Evolutionary conservation across 2,888 invertebrate genomes (phyloP), one percentile per base, ranked within the genome.

Genomic region (Lysandra coridon): DNA sequence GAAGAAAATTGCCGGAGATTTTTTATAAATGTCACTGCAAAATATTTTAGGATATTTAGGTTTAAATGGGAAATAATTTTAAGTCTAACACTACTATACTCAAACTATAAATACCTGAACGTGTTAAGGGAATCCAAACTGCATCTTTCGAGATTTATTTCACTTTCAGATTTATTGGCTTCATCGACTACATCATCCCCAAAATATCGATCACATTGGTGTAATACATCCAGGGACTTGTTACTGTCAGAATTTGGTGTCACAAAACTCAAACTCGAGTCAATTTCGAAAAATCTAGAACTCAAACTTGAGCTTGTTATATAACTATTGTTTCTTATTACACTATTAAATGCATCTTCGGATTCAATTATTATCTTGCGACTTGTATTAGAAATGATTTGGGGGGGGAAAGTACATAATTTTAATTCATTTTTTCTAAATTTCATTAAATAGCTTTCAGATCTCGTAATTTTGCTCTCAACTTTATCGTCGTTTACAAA

Each of bases 221-320:
- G 49, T 44, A 75, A 44, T 12, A 44, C 30, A 10, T 75, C 12
- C 44, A 75, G 6, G 10, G 76, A 76, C 5, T 14, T 30, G 57
- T 76, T 53, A 76, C 57, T 57, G n/a, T 10, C n/a, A 53, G 57
- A 53, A 57, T 76, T 57, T 23, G 76, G 76, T 23, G 76, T 76
- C 33, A 76, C 53, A 53, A 76, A 76, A 76, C 76, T 57, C 14
- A 76, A 76, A 10, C 23, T 33, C 17, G 76, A 57, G 49, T 76
- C 76, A 76, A 53, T 76, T 53, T 53, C 17, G 33, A 76, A 53
- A 53, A 57, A 33, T 69, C 33, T 17, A 17, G 75, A 75, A 4
- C 37, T 49, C 17, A 75, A 75, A 75, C 53, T 75, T 10, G 75
- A 53, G 23, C 30, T 44, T 30, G 12, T 53, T 53, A 23, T 44